A percentile compares a stretch with the other conserved stretches of the same genome.
Evolutionary conservation across 2,888 invertebrate species (phyloP).

Genomic region (Philopedon plagiatum): DNA sequence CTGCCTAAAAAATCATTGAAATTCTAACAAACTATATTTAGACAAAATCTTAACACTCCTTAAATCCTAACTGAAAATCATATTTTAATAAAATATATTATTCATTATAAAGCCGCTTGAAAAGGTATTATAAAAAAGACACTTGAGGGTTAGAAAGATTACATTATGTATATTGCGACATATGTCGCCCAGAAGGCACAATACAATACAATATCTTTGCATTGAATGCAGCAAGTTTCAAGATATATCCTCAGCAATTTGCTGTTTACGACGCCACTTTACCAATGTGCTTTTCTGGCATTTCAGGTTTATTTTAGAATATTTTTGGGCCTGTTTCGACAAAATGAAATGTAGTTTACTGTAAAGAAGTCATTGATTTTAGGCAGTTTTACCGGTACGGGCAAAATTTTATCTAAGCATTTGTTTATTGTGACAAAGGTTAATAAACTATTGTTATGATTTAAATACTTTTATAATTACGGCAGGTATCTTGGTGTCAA

Average conservation of each 20-base stretch:
- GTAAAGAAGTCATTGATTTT: slow-evolving; percentile 6
- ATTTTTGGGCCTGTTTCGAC: slow-evolving; percentile 13
- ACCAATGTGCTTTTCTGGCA: slow-evolving; percentile 42
- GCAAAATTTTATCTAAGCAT: no score
- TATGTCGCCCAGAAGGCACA: slow-evolving; percentile 36
- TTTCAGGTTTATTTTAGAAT: slow-evolving; percentile 41
- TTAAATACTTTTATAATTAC: no score
- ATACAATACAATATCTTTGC: slow-evolving; percentile 43
- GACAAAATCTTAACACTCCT: no score
- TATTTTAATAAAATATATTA: no score
- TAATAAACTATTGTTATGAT: no score
- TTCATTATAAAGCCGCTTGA: neutral
- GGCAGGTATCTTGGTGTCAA: no score
- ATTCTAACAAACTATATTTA: no score
- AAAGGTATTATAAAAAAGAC: slow-evolving; percentile 10
- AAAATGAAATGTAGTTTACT: slow-evolving; percentile 26
- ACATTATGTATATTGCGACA: slow-evolving; percentile 42
- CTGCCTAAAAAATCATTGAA: no score
- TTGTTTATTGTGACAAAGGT: no score
- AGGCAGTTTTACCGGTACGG: no score
- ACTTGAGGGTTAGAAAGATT: slow-evolving; percentile 12
- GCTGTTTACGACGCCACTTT: slow-evolving; percentile 65
- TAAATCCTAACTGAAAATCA: no score
- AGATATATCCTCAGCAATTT: slow-evolving; percentile 66
- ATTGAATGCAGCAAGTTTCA: slow-evolving; percentile 42